These are phyloP conservation scores for Aramus guarauna DNA, from an alignment of 2,113 vertebrate species.

Conservation along the genomic window DNA sequence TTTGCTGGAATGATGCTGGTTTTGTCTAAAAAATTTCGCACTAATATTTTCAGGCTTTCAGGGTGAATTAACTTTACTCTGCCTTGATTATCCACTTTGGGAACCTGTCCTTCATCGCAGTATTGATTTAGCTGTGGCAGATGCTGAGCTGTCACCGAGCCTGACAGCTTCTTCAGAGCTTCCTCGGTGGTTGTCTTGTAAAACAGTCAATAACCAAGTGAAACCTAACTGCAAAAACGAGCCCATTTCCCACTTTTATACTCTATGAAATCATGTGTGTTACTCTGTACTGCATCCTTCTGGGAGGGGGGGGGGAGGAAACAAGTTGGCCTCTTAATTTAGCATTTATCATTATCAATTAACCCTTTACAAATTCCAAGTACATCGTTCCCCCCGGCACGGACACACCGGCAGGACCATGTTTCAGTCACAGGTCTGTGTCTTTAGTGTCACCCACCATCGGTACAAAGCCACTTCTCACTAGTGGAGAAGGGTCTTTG, in stretches of 20 bases:
- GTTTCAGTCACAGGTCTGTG: not conserved
- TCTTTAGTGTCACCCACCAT: not conserved
- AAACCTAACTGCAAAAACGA: not conserved
- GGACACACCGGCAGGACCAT: fast-evolving
- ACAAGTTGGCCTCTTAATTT: not conserved
- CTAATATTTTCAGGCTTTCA: not conserved
- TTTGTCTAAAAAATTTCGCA: not conserved
- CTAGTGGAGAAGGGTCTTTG: not conserved
- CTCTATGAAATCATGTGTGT: not conserved
- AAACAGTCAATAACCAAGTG: not conserved
- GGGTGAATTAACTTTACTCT: constrained; percentile 1
- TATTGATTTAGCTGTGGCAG: constrained; percentile 20
- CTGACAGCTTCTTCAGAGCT: constrained; percentile 7
- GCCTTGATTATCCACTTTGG: not conserved
- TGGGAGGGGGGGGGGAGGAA: not conserved
- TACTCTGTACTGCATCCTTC: not conserved
- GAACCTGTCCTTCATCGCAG: not conserved
- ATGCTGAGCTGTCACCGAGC: constrained; percentile 23
- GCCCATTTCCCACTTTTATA: not conserved
- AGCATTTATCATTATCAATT: not conserved
- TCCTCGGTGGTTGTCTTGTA: not conserved
- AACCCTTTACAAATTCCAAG: not conserved
- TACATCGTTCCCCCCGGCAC: not conserved
- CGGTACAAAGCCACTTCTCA: not conserved
- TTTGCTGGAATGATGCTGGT: not conserved